Conservation (phyloP, 1,140 invertebrate species). For the Ephestia elutella region DNA sequence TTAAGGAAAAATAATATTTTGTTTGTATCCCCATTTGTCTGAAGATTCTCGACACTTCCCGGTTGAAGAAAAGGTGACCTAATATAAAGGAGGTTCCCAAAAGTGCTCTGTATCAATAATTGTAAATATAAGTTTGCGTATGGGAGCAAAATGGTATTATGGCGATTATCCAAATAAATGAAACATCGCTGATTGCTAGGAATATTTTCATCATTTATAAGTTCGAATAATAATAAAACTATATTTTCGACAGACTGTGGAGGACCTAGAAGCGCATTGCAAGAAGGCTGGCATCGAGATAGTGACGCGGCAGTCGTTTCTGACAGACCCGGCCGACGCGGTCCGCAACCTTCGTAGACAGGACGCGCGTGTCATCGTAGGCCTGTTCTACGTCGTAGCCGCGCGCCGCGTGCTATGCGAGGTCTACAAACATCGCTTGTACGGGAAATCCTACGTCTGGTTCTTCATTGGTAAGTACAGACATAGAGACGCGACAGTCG, state of each 20-base stretch:
- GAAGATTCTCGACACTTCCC: too few species aligned
- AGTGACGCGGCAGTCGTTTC: conserved; percentile 95
- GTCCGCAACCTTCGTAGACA: conserved; percentile 94
- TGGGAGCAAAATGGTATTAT: too few species aligned
- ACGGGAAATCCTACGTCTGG: conserved; percentile 98
- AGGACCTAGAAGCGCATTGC: conserved; percentile 96
- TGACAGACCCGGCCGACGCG: conserved; percentile 96
- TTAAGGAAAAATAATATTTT: too few species aligned
- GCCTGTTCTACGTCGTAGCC: conserved; percentile 98
- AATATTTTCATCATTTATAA: neutral
- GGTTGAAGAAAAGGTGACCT: too few species aligned
- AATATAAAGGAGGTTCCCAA: too few species aligned
- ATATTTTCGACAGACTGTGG: conserved; percentile 85
- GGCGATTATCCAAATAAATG: too few species aligned
- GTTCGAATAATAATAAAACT: neutral
- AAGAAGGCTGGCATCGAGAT: conserved; percentile 96
- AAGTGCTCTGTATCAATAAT: too few species aligned
- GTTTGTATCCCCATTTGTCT: too few species aligned
- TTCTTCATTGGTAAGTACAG: conserved; percentile 98
- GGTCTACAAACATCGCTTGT: conserved; percentile 95
- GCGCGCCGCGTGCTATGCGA: conserved; percentile 97
- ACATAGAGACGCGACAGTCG: conserved; percentile 96
- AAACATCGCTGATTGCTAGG: too few species aligned
- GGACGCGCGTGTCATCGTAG: conserved; percentile 97
- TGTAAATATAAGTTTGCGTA: too few species aligned